These are phyloP conservation scores for Volucella zonaria DNA, from an alignment of 2,888 invertebrate species.

Conservation along the genomic window DNA sequence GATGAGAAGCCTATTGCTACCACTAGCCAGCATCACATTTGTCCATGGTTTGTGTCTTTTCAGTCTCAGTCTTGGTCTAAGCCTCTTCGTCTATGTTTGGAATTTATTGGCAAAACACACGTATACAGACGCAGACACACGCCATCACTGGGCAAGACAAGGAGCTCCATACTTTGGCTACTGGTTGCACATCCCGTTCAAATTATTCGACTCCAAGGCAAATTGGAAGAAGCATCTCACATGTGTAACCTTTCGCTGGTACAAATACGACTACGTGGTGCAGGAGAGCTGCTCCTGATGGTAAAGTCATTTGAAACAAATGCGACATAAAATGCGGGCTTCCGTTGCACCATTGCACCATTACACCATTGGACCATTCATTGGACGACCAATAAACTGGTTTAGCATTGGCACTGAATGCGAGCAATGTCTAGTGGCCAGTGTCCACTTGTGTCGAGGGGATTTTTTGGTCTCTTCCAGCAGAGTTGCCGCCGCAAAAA, in stretches of 20 bases:
- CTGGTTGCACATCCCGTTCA: conserved; percentile 45
- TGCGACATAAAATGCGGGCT: conserved; percentile 71
- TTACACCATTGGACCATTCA: conserved; percentile 16
- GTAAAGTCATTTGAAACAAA: conserved; percentile 68
- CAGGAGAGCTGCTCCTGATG: conserved; percentile 12
- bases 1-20: conserved; percentile 62
- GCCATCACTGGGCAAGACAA: conserved; percentile 27
- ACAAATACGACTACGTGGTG: conserved; percentile 60
- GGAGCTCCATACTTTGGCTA: conserved; percentile 38
- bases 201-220: conserved; percentile 72
- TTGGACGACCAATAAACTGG: conserved; percentile 62
- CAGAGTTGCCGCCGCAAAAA: too few species aligned
- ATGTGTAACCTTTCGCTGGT: conserved; percentile 72
- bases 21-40: conserved; percentile 31
- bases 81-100: conserved; percentile 61
- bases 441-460: neutral
- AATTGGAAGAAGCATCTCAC: conserved; percentile 74
- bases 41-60: conserved; percentile 18
- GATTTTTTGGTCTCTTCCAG: neutral
- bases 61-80: neutral
- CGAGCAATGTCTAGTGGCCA: conserved; percentile 7
- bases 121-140: conserved; percentile 20
- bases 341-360: conserved; percentile 50
- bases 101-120: conserved; percentile 67
- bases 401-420: conserved; percentile 30